Evolutionary conservation across 2,888 invertebrate species (phyloP).

Genomic region (Glaucopsyche alexis): DNA sequence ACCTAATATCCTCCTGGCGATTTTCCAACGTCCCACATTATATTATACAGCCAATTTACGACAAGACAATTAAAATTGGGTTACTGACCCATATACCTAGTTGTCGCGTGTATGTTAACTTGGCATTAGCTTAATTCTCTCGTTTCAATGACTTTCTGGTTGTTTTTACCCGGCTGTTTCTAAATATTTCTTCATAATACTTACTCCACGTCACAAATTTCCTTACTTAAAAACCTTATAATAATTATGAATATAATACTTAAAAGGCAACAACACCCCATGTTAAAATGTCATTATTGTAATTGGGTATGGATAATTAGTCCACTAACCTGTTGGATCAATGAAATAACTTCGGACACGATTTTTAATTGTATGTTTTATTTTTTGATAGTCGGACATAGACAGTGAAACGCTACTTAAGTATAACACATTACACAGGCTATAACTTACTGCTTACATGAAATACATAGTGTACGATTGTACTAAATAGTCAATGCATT

Average conservation of each 20-base stretch:
- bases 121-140: background rate
- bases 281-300: background rate
- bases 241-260: background rate
- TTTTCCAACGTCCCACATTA: slow-evolving; percentile 2
- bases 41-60: background rate
- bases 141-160: background rate
- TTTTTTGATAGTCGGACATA: background rate
- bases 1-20: slow-evolving; percentile 1
- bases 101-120: background rate
- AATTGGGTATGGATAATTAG: background rate
- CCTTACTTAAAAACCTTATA: background rate
- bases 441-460: background rate
- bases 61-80: slow-evolving; percentile 8
- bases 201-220: background rate
- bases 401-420: slow-evolving; percentile 4
- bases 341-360: slow-evolving; percentile 5
- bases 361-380: slow-evolving; percentile 1
- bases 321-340: background rate
- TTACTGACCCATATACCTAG: slow-evolving; percentile 1
- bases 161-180: too few relatives aligned
- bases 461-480: slow-evolving; percentile 4
- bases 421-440: slow-evolving; percentile 5
- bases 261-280: background rate
- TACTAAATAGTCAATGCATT: background rate
- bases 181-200: background rate